Percentiles rank a stretch among this genome's conserved stretches.
These are phyloP conservation scores for Ptychoptera contaminata DNA, from an alignment of 2,888 invertebrate species.

Conservation along the genomic window DNA sequence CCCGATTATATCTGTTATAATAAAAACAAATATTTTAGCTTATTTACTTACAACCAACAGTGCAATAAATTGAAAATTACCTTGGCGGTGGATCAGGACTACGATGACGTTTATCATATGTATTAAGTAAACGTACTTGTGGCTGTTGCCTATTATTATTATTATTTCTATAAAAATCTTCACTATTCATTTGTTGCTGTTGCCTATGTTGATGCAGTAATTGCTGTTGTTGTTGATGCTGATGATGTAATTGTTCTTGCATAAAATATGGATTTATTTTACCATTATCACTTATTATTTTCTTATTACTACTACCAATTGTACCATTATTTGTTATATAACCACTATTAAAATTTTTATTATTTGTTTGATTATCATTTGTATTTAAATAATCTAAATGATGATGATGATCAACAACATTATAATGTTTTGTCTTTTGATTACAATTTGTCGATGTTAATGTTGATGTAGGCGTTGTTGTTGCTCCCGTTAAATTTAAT, in stretches of 20 bases:
- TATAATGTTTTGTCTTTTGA: not conserved
- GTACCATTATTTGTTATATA: too few relatives aligned
- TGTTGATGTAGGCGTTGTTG: not conserved
- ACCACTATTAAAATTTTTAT: constrained; percentile 11
- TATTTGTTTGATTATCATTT: constrained; percentile 12
- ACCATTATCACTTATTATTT: constrained; percentile 5
- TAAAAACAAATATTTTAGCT: too few relatives aligned
- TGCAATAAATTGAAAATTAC: too few relatives aligned
- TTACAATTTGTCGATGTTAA: not conserved
- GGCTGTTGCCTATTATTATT: constrained; percentile 1
- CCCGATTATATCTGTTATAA: constrained; percentile 25
- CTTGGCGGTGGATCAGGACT: constrained; percentile 45
- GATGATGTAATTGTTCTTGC: constrained; percentile 9
- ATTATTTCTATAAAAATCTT: not conserved
- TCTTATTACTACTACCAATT: constrained; percentile 1
- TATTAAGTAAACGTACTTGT: constrained; percentile 18
- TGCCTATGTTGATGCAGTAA: constrained; percentile 5
- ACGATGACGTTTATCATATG: constrained; percentile 31
- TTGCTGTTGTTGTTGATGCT: constrained; percentile 5
- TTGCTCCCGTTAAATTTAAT: constrained; percentile 43
- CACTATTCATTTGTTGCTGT: constrained; percentile 3
- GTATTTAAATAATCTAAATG: not conserved
- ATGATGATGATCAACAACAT: too few relatives aligned
- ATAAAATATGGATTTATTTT: constrained; percentile 3
- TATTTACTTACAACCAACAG: too few relatives aligned